Evolutionary conservation across 2,888 invertebrate species (phyloP).

Genomic region (Agrotis clavis): DNA sequence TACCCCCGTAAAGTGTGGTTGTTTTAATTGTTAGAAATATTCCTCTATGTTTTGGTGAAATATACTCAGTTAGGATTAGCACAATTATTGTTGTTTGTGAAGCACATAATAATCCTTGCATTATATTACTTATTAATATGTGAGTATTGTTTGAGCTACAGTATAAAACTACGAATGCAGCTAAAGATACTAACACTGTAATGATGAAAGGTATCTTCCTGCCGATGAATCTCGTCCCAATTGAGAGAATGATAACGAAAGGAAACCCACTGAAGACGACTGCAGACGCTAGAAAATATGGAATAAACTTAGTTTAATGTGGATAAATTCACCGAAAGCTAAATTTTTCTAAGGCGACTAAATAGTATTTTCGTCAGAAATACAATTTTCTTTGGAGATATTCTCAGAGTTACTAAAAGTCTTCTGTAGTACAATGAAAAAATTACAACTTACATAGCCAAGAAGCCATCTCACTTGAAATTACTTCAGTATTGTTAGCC

Average conservation of each 20-base stretch:
- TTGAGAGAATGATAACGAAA: not conserved
- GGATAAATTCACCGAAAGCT: not conserved
- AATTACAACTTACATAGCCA: constrained; percentile 48
- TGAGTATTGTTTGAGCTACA: constrained; percentile 61
- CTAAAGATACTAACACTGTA: not conserved
- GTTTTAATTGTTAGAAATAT: constrained; percentile 68
- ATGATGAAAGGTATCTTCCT: constrained; percentile 1
- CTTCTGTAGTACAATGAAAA: no score
- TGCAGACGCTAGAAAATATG: not conserved
- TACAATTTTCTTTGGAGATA: not conserved
- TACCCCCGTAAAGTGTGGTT: constrained; percentile 67
- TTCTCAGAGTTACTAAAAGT: not conserved
- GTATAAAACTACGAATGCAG: not conserved
- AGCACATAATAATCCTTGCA: constrained; percentile 53
- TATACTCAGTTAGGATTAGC: constrained; percentile 68
- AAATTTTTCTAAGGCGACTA: not conserved
- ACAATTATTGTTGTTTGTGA: constrained; percentile 46
- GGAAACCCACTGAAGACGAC: not conserved
- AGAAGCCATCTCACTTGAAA: constrained; percentile 67
- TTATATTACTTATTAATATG: constrained; percentile 63
- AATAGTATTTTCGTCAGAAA: not conserved
- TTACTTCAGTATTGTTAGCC: constrained; percentile 62
- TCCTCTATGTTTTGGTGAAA: constrained; percentile 69
- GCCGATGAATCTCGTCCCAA: not conserved
- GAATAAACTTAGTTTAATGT: not conserved